phyloP scores from a whole-genome alignment of 2,113 vertebrate species.

The Pygoscelis adeliae region DNA sequence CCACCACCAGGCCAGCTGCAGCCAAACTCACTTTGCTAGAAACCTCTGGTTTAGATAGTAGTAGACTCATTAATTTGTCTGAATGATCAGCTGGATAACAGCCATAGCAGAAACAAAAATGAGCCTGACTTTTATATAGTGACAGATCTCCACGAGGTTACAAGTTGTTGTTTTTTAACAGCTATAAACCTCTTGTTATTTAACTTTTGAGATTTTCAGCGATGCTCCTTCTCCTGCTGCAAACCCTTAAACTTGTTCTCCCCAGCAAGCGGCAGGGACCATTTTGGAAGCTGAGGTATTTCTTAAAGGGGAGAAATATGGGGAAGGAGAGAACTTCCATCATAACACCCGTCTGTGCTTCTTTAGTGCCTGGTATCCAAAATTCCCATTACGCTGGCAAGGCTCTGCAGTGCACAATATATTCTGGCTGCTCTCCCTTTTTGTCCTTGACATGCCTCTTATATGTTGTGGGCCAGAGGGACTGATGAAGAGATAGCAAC shows the following conservation, averaged over 20 bases:
- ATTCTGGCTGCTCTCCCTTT: slow-evolving; percentile 16
- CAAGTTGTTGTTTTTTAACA: background rate
- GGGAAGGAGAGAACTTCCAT: background rate
- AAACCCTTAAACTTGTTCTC: background rate
- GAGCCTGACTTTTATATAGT: background rate
- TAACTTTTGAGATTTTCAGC: background rate
- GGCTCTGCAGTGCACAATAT: background rate
- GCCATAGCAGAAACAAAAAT: background rate
- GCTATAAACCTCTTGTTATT: background rate
- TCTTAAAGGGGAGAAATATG: slow-evolving; percentile 2
- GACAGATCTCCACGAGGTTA: background rate
- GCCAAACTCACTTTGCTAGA: background rate
- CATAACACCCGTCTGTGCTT: background rate
- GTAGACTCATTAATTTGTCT: background rate
- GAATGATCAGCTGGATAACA: background rate
- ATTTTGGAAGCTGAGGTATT: slow-evolving; percentile 4
- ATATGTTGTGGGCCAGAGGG: background rate
- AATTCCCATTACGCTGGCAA: background rate
- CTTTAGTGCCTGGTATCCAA: slow-evolving; percentile 16
- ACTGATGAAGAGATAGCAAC: slow-evolving; percentile 40
- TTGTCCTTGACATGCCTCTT: slow-evolving; percentile 26
- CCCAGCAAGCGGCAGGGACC: background rate
- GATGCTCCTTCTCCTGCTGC: background rate
- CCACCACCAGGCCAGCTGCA: background rate
- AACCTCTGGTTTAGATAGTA: background rate